These are phyloP conservation scores for Chionodraco myersi DNA, from an alignment of 2,113 vertebrate species.

Conservation along the genomic window DNA sequence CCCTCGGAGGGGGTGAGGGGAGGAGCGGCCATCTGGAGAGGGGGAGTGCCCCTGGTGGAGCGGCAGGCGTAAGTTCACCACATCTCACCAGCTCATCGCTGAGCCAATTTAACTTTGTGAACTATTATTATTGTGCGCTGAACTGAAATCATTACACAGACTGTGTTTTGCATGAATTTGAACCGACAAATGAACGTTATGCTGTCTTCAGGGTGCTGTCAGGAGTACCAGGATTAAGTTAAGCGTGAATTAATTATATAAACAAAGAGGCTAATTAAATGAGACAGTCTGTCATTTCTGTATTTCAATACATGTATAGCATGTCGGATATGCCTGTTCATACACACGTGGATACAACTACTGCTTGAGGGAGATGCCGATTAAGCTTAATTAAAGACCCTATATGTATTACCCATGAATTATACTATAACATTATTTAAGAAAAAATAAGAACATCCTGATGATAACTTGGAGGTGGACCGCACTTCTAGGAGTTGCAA, in stretches of 20 bases:
- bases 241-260: constrained; percentile 48
- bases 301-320: constrained; percentile 40
- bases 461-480: background rate
- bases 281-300: constrained; percentile 37
- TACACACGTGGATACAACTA: constrained; percentile 11
- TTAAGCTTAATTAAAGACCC: constrained; percentile 18
- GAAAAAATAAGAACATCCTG: background rate
- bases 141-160: constrained; percentile 33
- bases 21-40: constrained; percentile 62
- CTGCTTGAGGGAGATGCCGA: constrained; percentile 24
- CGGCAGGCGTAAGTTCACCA: constrained; percentile 36
- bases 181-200: constrained; percentile 46
- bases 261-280: constrained; percentile 53
- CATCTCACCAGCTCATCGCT: constrained; percentile 36
- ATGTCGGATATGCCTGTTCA: constrained; percentile 19
- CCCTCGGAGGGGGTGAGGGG: constrained; percentile 35
- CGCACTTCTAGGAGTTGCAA: background rate
- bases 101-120: constrained; percentile 43
- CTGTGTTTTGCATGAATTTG: constrained; percentile 26
- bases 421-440: background rate
- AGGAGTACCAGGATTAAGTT: constrained; percentile 38
- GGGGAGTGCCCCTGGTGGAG: constrained; percentile 51
- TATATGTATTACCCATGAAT: constrained; percentile 3
- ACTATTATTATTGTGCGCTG: constrained; percentile 21
- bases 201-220: constrained; percentile 52